Base-by-base conservation (phyloP, 2,888 invertebrate species). In the Phrixothrix hirtus region DNA sequence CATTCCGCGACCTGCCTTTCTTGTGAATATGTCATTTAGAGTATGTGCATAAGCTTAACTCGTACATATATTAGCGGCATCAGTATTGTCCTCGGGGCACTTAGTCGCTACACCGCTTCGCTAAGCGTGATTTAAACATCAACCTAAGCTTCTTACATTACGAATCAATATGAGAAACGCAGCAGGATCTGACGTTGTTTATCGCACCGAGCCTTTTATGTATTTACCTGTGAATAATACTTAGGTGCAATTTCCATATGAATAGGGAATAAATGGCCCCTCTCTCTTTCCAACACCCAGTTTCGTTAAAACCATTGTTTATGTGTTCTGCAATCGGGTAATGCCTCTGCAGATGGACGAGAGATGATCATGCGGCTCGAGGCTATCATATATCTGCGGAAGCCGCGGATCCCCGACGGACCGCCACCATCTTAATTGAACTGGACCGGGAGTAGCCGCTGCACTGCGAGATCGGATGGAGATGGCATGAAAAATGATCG, bases 401-500 rank as follows among this genome's bases (percentile, higher is more conserved):
- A 60, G 59, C 60, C 58, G 59, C 48, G 61, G 60, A 58, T 71
- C 72, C 21, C 73, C 72, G 55, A 59, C 60, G 69, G 73, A 68
- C 67, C 62, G 65, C 68, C 68, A 70, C 69, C 69, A 71, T 72
- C 74, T 74, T 75, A 75, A 75, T 75, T 75, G 75, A 74, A 75
- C 73, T 71, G 72, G 73, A 73, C 71, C 66, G 68, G 65, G 66
- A 65, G 61, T 66, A 56, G 61, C 45, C 48, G 43, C 63, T 62
- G 64, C 56, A 62, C 61, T 59, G 59, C 58, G 57, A 64, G 67
- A 70, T 69, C 70, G 68, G 68, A 70, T 72, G 73, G 73, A 74
- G 73, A 75, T 73, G 74, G 73, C 74, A 75, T 75, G 75, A 76
- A 75, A 75, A 76, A 76, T 76, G 76, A 76, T 75, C 75, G 72